Percentiles rank a stretch among this genome's conserved stretches.
Evolutionary conservation across 2,113 vertebrate species (phyloP).

Genomic region (Bufo bufo): DNA sequence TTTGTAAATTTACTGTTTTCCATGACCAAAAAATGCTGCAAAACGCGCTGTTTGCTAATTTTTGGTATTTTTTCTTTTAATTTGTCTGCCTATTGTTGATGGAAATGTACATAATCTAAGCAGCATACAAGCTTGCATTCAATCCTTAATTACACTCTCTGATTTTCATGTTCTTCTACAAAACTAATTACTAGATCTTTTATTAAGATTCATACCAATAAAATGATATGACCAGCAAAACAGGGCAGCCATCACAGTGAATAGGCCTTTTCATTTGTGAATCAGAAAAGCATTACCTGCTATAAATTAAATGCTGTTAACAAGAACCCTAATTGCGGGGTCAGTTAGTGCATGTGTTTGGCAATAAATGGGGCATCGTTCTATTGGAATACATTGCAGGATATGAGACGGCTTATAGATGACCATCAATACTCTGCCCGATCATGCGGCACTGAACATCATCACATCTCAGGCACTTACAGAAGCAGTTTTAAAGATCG

Average conservation of each 20-base stretch:
- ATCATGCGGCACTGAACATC: conserved; percentile 40
- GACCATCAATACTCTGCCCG: conserved; percentile 43
- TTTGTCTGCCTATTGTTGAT: neutral
- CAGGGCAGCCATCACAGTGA: neutral
- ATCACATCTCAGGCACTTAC: conserved; percentile 40
- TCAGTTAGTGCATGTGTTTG: conserved; percentile 30
- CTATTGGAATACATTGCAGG: conserved; percentile 34
- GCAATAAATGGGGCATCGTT: conserved; percentile 33
- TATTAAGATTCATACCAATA: neutral
- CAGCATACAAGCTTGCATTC: neutral
- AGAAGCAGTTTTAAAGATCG: conserved; percentile 50
- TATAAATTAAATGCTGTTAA: conserved; percentile 46
- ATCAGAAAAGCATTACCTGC: neutral
- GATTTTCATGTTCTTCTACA: neutral
- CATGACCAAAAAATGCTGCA: neutral
- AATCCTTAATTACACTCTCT: neutral
- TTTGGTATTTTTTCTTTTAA: neutral
- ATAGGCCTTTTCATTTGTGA: neutral
- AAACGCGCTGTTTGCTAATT: neutral
- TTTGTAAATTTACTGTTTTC: neutral
- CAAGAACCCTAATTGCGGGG: conserved; percentile 28
- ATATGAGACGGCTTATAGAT: neutral
- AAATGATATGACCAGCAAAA: neutral
- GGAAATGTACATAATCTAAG: neutral
- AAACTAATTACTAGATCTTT: neutral